A percentile compares a stretch with the other conserved stretches of the same genome.
phyloP scores from a whole-genome alignment of 35 echinoderm and acorn worm species.

The Antedon bifida region DNA sequence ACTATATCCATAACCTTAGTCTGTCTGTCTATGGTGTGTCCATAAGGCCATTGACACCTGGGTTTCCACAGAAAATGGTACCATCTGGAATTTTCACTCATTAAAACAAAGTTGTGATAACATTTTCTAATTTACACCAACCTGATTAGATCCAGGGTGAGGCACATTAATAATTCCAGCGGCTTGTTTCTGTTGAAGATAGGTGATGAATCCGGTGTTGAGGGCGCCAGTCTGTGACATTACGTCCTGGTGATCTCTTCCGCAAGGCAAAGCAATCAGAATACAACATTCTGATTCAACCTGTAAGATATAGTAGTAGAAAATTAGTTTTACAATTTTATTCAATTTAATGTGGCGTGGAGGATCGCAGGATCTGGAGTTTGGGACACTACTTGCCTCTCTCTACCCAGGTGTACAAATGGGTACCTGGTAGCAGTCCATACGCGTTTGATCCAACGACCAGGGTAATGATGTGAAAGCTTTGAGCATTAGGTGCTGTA shows the following conservation, averaged over 20 bases:
- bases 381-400: no score
- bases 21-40: neutral
- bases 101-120: no score
- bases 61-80: neutral
- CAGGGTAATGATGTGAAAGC: no score
- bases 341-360: no score
- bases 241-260: conserved; percentile 81
- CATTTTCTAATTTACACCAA: conserved; percentile 18
- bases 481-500: no score
- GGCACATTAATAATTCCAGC: conserved; percentile 97
- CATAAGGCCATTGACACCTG: neutral
- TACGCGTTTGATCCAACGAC: no score
- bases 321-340: neutral
- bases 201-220: conserved; percentile 54
- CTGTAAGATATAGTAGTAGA: conserved; percentile 10
- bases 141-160: conserved; percentile 59
- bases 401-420: no score
- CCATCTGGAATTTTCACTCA: neutral
- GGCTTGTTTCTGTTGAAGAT: conserved; percentile 86
- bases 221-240: conserved; percentile 65
- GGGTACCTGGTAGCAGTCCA: no score
- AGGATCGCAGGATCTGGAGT: no score
- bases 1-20: no score
- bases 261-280: conserved; percentile 80
- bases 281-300: conserved; percentile 64